These are phyloP conservation scores for Cyclargus thomasi DNA, from an alignment of 1,140 invertebrate genomes.

Conservation along the genomic window DNA sequence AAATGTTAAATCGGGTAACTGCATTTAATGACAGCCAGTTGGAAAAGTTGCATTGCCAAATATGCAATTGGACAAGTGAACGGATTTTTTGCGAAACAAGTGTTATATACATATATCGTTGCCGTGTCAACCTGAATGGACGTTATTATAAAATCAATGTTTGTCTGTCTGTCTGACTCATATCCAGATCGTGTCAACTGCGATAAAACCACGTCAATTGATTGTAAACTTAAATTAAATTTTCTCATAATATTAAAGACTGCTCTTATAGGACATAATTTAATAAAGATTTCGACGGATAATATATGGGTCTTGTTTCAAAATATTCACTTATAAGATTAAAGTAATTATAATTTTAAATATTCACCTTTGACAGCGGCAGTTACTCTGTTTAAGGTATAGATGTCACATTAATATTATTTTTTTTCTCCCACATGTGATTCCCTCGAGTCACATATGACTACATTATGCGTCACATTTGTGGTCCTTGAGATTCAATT, in stretches of 20 bases:
- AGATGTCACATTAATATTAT: neutral
- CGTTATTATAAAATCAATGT: neutral
- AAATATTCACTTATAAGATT: too few species aligned
- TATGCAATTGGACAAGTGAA: neutral
- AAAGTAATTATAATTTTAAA: too few species aligned
- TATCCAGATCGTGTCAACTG: neutral
- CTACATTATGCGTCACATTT: neutral
- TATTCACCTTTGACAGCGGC: too few species aligned
- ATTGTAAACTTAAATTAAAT: neutral
- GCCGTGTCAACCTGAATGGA: neutral
- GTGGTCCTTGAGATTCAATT: slow-evolving; percentile 8
- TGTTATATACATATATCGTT: slow-evolving; percentile 5
- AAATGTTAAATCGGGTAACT: neutral
- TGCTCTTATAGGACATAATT: too few species aligned
- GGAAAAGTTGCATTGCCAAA: slow-evolving; percentile 3
- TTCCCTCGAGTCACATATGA: neutral
- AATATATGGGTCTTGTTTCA: too few species aligned
- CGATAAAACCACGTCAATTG: neutral
- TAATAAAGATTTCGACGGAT: too few species aligned
- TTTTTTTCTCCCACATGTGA: neutral
- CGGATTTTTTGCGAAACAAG: neutral
- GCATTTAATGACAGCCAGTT: slow-evolving; percentile 7
- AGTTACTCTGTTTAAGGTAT: neutral
- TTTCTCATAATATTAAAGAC: too few species aligned
- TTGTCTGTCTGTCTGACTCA: neutral